Evolutionary conservation across 2,113 vertebrate species (phyloP).

Genomic region (Perca flavescens): DNA sequence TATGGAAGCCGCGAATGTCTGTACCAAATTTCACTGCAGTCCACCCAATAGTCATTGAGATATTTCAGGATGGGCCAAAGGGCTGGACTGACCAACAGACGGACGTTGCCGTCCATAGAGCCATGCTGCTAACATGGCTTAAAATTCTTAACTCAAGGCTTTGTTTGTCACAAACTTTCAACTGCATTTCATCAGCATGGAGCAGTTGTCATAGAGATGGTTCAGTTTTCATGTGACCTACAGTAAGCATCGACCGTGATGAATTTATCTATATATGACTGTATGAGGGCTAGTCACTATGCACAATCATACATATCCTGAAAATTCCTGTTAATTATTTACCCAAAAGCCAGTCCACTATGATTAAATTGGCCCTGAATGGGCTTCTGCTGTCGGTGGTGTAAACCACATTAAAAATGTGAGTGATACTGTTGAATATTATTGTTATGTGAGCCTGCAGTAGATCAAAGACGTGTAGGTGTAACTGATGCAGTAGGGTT

Average conservation of each 20-base stretch:
- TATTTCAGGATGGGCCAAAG: background rate
- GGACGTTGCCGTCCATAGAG: too few species aligned
- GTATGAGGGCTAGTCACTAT: background rate
- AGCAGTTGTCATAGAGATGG: background rate
- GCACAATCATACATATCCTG: background rate
- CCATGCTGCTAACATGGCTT: background rate
- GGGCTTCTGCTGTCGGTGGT: background rate
- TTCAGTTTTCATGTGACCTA: background rate
- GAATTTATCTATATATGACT: background rate
- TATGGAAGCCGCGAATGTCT: background rate
- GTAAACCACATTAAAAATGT: constrained; percentile 27
- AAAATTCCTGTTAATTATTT: background rate
- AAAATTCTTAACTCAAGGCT: background rate
- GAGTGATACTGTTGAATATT: constrained; percentile 33
- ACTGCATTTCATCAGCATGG: background rate
- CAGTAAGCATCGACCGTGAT: background rate
- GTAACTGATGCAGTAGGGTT: constrained; percentile 61
- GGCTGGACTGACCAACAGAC: background rate
- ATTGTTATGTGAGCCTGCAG: constrained; percentile 53
- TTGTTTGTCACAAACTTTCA: background rate
- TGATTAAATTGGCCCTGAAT: constrained; percentile 8
- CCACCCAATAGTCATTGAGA: too few species aligned
- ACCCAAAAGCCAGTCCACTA: background rate
- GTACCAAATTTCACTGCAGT: too few species aligned
- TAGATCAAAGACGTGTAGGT: constrained; percentile 71